A percentile compares a stretch with the other conserved stretches of the same genome.
Evolutionary conservation across 2,888 invertebrate genomes (phyloP).

Genomic region (Apamea epomidion): DNA sequence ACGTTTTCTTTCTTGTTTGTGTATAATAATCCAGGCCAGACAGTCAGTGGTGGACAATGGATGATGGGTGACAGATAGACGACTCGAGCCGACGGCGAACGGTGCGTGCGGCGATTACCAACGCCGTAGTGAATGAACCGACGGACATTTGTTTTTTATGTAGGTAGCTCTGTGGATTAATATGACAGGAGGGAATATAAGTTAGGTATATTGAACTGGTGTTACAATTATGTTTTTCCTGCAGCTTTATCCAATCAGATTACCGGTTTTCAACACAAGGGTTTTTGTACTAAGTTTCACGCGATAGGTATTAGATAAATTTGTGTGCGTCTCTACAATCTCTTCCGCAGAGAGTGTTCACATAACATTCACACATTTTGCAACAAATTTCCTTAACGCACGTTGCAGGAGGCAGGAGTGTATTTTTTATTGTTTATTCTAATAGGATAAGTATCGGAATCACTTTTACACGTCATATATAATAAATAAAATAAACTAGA

Average conservation of each 20-base stretch:
- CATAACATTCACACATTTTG: not conserved
- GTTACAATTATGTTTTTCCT: not conserved
- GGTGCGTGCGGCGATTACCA: conserved; percentile 48
- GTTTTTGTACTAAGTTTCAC: not conserved
- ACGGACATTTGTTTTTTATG: conserved; percentile 2
- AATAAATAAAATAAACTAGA: no score
- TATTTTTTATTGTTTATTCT: no score
- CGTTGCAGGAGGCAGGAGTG: no score
- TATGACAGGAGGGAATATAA: conserved; percentile 16
- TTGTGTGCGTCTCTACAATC: not conserved
- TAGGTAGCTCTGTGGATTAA: conserved; percentile 31
- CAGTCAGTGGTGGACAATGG: conserved; percentile 38
- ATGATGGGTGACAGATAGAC: conserved; percentile 52
- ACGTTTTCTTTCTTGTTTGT: conserved; percentile 12
- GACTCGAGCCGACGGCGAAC: conserved; percentile 26
- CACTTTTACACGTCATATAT: no score
- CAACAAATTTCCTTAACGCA: no score
- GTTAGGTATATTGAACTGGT: not conserved
- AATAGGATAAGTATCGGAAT: no score
- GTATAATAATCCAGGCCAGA: conserved; percentile 34
- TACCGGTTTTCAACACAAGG: not conserved
- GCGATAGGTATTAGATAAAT: not conserved
- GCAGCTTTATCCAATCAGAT: not conserved
- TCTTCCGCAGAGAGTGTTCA: not conserved
- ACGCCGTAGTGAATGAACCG: conserved; percentile 50